Percentiles rank a stretch among this genome's conserved stretches.
Evolutionary conservation across 1,140 invertebrate species (phyloP).

Genomic region (Papilio aristodemus): DNA sequence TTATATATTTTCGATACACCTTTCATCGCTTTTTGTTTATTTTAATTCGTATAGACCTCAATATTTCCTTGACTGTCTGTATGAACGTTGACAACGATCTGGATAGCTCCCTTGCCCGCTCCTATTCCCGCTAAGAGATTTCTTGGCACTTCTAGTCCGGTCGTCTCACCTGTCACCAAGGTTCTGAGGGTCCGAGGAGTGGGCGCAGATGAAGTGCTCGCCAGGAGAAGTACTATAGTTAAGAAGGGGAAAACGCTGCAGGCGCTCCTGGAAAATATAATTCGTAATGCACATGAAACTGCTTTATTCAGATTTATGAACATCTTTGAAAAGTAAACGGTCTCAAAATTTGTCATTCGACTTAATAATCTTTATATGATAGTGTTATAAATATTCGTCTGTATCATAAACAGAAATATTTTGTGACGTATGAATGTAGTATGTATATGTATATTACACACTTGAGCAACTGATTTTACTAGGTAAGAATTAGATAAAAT

Average conservation of each 20-base stretch:
- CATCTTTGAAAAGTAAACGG: too few species aligned
- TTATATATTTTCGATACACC: not conserved
- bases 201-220: slow-evolving; percentile 48
- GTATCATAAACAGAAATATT: too few species aligned
- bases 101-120: slow-evolving; percentile 55
- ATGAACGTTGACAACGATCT: slow-evolving; percentile 67
- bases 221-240: slow-evolving; percentile 45
- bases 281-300: not conserved
- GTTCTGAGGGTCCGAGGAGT: slow-evolving; percentile 39
- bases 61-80: slow-evolving; percentile 72
- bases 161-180: slow-evolving; percentile 59
- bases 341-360: too few species aligned
- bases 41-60: slow-evolving; percentile 61
- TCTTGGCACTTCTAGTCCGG: slow-evolving; percentile 63
- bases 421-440: too few species aligned
- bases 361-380: too few species aligned
- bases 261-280: slow-evolving; percentile 52
- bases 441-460: too few species aligned
- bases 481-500: too few species aligned
- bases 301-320: not conserved
- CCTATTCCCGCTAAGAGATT: slow-evolving; percentile 59
- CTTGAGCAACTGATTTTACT: too few species aligned
- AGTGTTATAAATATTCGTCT: too few species aligned
- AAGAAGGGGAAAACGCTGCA: slow-evolving; percentile 45
- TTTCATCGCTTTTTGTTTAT: slow-evolving; percentile 13